Evolutionary conservation across 1,140 invertebrate genomes (phyloP).

Genomic region (Megathymus violae): DNA sequence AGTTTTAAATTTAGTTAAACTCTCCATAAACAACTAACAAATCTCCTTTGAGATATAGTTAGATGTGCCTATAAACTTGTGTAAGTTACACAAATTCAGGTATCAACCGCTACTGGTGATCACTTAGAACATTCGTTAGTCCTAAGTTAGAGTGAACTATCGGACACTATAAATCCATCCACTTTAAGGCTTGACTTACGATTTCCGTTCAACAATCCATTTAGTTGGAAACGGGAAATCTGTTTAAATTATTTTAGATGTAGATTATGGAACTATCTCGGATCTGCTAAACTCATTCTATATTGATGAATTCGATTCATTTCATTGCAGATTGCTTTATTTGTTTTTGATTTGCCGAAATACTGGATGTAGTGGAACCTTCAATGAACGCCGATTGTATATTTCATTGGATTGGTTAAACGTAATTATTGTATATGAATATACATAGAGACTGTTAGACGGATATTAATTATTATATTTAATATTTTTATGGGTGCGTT

Average conservation of each 20-base stretch:
- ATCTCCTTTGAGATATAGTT: too few relatives aligned
- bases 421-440: too few relatives aligned
- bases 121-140: conserved; percentile 29
- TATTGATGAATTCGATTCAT: conserved; percentile 17
- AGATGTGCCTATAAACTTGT: too few relatives aligned
- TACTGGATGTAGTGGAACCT: background rate
- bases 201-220: conserved; percentile 37
- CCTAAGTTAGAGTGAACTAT: conserved; percentile 17
- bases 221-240: conserved; percentile 34
- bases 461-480: too few relatives aligned
- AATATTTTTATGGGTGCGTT: too few relatives aligned
- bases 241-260: conserved; percentile 43
- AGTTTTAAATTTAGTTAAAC: too few relatives aligned
- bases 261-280: conserved; percentile 40
- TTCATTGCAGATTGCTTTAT: background rate
- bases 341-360: background rate
- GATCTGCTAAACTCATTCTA: conserved; percentile 4
- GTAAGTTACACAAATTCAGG: background rate
- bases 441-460: too few relatives aligned
- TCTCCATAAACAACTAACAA: too few relatives aligned
- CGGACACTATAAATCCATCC: conserved; percentile 27
- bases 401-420: too few relatives aligned
- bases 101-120: conserved; percentile 20
- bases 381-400: too few relatives aligned
- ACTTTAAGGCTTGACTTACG: conserved; percentile 30